Evolutionary conservation across 2,888 invertebrate genomes (phyloP), one percentile per base, ranked within the genome.

Genomic region (Geotrupes spiniger): DNA sequence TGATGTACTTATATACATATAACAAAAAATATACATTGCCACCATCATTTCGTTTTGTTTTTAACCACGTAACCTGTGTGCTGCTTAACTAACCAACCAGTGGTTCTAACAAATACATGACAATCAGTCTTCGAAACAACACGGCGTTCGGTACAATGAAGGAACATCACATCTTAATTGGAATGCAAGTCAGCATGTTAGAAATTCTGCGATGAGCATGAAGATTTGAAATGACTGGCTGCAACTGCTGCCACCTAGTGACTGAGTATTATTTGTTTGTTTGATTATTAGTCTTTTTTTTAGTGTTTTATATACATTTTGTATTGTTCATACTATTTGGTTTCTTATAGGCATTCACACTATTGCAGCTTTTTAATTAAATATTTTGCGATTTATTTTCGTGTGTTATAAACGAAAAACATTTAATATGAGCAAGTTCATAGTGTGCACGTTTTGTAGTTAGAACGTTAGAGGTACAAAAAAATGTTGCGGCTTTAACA

Each of bases 221-320:
- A 64, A 66, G 62, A 63, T 58, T 42, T 56, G 57, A 52, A 59
- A 38, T 59, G 64, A 66, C 69, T 70, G 70, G 69, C 69, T 69
- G 70, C 69, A 63, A 64, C 70, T 70, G 69, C 69, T 68, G 68
- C 65, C 69, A 65, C 61, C 59, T 59, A 58, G 49, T 57, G 52
- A 36, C 59, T 61, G 51, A 51, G 45, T 46, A 46, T 52, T 56
- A 54, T 50, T 54, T 49, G 33, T 46, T 38, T 49, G n/a, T 25
- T 41, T 44, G n/a, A 42, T 42, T 42, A 21, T 6, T 21, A 21
- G 21, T 4, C 21, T 21, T 21, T n/a, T n/a, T n/a, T n/a, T 39
- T 38, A 14, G 25, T 43, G 27, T 51, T 15, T 48, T 36, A 21
- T 47, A 27, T 15, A 14, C 57, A 51, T 60, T 56, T 59, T 57